Percentiles rank a stretch among this genome's conserved stretches.
These are phyloP conservation scores for Amblyteles armatorius DNA, from an alignment of 2,888 invertebrate species.

Conservation along the genomic window DNA sequence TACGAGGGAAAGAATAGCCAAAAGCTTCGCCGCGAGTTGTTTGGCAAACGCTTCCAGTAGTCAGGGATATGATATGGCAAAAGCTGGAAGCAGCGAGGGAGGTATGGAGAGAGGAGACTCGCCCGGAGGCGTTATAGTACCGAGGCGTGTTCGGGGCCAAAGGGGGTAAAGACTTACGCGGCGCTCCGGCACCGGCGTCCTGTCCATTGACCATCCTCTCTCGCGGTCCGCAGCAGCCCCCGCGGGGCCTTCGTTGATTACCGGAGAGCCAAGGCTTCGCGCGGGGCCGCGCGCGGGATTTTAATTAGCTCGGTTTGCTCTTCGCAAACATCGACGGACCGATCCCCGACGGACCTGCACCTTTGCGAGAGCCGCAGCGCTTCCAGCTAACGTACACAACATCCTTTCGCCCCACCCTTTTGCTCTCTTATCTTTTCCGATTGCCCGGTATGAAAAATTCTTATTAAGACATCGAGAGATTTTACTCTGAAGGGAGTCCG, in stretches of 20 bases:
- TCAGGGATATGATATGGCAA: not conserved
- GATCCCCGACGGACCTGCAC: constrained; percentile 72
- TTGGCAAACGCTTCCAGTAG: constrained; percentile 40
- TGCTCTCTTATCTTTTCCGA: constrained; percentile 49
- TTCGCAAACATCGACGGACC: constrained; percentile 80
- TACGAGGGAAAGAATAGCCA: constrained; percentile 38
- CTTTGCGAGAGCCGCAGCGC: constrained; percentile 42
- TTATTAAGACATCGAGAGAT: constrained; percentile 19
- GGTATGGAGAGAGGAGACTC: constrained; percentile 37
- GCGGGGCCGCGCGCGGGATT: constrained; percentile 80
- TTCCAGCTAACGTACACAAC: constrained; percentile 46
- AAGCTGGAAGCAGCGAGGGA: constrained; percentile 47
- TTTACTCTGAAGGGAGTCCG: not conserved
- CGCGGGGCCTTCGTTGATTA: constrained; percentile 80
- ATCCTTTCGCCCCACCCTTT: constrained; percentile 34
- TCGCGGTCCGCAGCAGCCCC: constrained; percentile 50
- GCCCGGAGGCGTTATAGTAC: constrained; percentile 55
- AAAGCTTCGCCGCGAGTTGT: constrained; percentile 25
- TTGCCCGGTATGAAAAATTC: constrained; percentile 67
- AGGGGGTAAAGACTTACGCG: constrained; percentile 63
- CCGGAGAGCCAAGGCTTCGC: constrained; percentile 67
- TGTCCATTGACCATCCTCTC: constrained; percentile 80
- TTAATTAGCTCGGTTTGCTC: constrained; percentile 84
- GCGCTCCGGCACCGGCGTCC: constrained; percentile 53
- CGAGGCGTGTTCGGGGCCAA: constrained; percentile 50